A percentile compares a stretch with the other conserved stretches of the same genome.
These are phyloP conservation scores for Nothobranchius kuhntae DNA, from an alignment of 2,113 vertebrate genomes.

Conservation along the genomic window DNA sequence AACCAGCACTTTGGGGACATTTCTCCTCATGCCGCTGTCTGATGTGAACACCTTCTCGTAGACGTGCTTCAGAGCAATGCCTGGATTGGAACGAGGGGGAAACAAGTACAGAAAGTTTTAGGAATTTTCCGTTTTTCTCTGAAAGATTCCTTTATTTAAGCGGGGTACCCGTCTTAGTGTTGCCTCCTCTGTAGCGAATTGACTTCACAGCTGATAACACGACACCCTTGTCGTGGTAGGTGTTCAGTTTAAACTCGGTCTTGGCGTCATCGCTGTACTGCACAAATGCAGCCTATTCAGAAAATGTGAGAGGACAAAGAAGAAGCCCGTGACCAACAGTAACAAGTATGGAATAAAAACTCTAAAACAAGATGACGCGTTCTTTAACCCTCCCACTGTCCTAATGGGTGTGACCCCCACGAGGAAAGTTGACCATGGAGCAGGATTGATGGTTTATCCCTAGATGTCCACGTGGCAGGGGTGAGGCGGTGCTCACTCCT, in stretches of 20 bases:
- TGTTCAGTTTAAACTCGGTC: slow-evolving; percentile 96
- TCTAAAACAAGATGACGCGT: no score
- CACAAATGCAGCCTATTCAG: slow-evolving; percentile 91
- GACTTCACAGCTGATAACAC: slow-evolving; percentile 89
- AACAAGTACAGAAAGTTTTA: neutral
- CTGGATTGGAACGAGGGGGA: slow-evolving; percentile 65
- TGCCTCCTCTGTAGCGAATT: slow-evolving; percentile 95
- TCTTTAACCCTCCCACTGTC: no score
- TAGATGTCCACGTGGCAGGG: no score
- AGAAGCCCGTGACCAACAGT: neutral
- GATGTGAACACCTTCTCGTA: slow-evolving; percentile 92
- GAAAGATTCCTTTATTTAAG: neutral
- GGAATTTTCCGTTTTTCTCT: neutral
- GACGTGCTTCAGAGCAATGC: slow-evolving; percentile 90
- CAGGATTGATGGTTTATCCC: no score
- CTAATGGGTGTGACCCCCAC: no score
- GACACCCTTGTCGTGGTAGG: slow-evolving; percentile 89
- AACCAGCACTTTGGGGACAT: slow-evolving; percentile 95
- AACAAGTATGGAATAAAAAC: no score
- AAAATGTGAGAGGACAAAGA: slow-evolving; percentile 3
- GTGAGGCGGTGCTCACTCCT: no score
- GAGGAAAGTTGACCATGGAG: no score
- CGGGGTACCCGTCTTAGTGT: slow-evolving; percentile 91
- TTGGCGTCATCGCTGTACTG: slow-evolving; percentile 97
- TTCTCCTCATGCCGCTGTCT: slow-evolving; percentile 93